Conservation (phyloP, 2,113 vertebrate species). For the Cyphomyrus discorhynchus region DNA sequence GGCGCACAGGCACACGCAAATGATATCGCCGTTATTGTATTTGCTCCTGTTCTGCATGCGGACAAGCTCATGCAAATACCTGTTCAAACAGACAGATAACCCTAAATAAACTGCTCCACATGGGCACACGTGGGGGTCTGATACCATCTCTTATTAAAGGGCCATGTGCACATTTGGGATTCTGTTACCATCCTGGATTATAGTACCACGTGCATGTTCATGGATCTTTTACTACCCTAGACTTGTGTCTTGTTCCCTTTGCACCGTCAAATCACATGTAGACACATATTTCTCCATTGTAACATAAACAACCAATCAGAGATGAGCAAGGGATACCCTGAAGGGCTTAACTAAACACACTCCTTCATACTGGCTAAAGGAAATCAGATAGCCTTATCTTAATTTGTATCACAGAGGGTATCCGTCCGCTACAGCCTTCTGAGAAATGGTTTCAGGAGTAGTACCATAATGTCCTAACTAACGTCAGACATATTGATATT, state of each 20-base stretch:
- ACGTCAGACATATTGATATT: background rate
- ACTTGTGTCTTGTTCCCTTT: background rate
- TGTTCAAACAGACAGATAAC: constrained; percentile 11
- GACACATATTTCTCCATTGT: background rate
- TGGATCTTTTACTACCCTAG: background rate
- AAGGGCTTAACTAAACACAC: background rate
- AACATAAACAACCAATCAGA: background rate
- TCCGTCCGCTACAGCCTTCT: background rate
- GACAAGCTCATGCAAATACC: background rate
- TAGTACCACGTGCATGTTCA: background rate
- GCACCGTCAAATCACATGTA: background rate
- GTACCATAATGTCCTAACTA: background rate
- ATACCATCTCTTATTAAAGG: background rate
- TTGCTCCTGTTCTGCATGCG: constrained; percentile 7
- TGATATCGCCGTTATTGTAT: background rate
- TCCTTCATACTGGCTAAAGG: background rate
- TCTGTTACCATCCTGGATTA: background rate
- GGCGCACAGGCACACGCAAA: background rate
- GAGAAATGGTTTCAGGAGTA: background rate
- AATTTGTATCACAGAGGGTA: background rate
- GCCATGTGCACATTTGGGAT: background rate
- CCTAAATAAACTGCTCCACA: background rate
- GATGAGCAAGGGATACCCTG: background rate
- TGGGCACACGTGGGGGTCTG: background rate
- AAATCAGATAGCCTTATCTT: background rate